These are phyloP conservation scores for Leptinotarsa texana DNA, from an alignment of 1,140 invertebrate genomes.

Conservation along the genomic window DNA sequence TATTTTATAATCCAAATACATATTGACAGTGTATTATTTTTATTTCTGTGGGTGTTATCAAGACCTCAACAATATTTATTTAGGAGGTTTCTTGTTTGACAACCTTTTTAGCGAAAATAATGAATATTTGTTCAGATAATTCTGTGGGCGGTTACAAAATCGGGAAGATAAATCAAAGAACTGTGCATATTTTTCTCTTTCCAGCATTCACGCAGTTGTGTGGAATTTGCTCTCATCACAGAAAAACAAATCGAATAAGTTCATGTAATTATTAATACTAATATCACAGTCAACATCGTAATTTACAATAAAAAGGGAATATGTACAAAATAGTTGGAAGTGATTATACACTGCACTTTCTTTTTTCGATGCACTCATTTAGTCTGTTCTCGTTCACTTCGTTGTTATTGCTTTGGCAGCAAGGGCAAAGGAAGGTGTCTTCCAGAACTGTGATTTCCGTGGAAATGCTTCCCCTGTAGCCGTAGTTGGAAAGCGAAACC, in stretches of 20 bases:
- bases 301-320: background rate
- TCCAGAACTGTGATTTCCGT: slow-evolving; percentile 46
- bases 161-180: background rate
- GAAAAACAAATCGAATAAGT: background rate
- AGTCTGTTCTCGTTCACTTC: slow-evolving; percentile 45
- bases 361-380: slow-evolving; percentile 44
- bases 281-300: slow-evolving; percentile 25
- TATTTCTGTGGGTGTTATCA: background rate
- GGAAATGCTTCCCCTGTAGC: slow-evolving; percentile 39
- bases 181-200: background rate
- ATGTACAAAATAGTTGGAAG: slow-evolving; percentile 12
- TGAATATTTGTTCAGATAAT: background rate
- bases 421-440: slow-evolving; percentile 31
- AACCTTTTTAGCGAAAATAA: background rate
- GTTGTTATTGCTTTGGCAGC: slow-evolving; percentile 32
- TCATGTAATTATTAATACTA: slow-evolving; percentile 12
- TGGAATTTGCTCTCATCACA: too few species aligned
- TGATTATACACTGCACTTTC: slow-evolving; percentile 33
- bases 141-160: background rate
- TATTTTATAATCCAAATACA: background rate
- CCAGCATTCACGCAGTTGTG: background rate
- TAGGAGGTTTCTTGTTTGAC: background rate
- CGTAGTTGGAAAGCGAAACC: slow-evolving; percentile 39
- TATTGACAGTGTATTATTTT: slow-evolving; percentile 4
- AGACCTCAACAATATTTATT: background rate